Conservation (phyloP, 2,797 vertebrate species). For the Pelochelys cantorii region DNA sequence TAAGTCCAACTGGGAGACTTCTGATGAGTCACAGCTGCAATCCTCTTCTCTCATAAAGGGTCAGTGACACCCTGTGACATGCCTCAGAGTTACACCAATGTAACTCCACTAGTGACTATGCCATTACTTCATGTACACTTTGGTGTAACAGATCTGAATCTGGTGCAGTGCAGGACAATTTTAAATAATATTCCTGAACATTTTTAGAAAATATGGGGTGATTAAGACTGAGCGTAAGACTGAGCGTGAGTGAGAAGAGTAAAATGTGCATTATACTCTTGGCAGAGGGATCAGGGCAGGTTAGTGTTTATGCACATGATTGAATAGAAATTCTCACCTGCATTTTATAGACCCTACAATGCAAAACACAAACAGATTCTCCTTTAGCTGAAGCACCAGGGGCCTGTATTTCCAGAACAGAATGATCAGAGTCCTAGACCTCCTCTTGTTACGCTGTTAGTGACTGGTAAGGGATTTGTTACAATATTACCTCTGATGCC, state of each 20-base stretch:
- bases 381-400: background rate
- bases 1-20: background rate
- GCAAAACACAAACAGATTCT: background rate
- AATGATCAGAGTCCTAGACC: background rate
- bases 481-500: background rate
- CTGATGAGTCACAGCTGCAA: background rate
- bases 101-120: accelerated
- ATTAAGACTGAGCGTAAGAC: background rate
- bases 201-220: background rate
- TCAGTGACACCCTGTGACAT: background rate
- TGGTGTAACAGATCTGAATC: background rate
- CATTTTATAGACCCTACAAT: background rate
- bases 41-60: background rate
- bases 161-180: background rate
- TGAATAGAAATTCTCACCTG: background rate
- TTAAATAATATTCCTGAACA: background rate
- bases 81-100: background rate
- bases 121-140: background rate
- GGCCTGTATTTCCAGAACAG: background rate
- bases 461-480: background rate
- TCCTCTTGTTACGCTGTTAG: background rate
- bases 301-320: background rate
- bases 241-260: background rate
- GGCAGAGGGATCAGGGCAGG: background rate
- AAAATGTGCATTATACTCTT: background rate